Evolutionary conservation across 2,888 invertebrate genomes (phyloP).

Genomic region (Cremastobaeus sp.): DNA sequence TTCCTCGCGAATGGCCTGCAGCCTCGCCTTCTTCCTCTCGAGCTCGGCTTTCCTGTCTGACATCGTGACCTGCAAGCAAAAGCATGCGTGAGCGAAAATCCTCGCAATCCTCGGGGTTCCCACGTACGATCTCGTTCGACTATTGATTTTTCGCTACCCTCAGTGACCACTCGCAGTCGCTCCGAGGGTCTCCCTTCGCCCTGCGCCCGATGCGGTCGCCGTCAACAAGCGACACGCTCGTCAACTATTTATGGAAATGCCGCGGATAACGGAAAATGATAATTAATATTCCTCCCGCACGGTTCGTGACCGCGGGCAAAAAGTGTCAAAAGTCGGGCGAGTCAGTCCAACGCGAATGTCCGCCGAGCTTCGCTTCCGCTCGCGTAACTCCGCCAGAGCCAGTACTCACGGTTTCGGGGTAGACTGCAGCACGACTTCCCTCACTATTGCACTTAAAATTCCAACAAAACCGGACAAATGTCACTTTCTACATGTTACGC

Average conservation of each 20-base stretch:
- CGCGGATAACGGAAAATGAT: constrained; percentile 48
- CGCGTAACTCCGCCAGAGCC: neutral
- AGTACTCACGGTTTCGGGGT: neutral
- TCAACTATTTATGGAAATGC: constrained; percentile 33
- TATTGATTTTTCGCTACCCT: constrained; percentile 40
- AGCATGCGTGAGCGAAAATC: neutral
- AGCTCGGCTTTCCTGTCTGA: constrained; percentile 95
- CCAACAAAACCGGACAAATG: constrained; percentile 47
- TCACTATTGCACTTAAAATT: constrained; percentile 20
- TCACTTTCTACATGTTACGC: constrained; percentile 59
- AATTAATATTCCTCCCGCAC: constrained; percentile 34
- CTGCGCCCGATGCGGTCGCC: no score
- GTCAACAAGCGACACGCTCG: neutral
- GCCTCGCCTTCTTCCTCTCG: constrained; percentile 94
- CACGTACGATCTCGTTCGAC: constrained; percentile 2
- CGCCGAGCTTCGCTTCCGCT: neutral
- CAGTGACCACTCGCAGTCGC: neutral
- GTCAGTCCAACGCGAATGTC: neutral
- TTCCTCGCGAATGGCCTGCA: constrained; percentile 92
- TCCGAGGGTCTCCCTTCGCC: no score
- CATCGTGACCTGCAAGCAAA: constrained; percentile 79
- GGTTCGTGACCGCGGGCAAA: constrained; percentile 4
- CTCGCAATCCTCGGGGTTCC: neutral
- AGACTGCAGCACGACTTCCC: constrained; percentile 3
- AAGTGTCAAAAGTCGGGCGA: constrained; percentile 23